Conservation (phyloP, 2,797 vertebrate species). For the Lacerta bilineata region DNA sequence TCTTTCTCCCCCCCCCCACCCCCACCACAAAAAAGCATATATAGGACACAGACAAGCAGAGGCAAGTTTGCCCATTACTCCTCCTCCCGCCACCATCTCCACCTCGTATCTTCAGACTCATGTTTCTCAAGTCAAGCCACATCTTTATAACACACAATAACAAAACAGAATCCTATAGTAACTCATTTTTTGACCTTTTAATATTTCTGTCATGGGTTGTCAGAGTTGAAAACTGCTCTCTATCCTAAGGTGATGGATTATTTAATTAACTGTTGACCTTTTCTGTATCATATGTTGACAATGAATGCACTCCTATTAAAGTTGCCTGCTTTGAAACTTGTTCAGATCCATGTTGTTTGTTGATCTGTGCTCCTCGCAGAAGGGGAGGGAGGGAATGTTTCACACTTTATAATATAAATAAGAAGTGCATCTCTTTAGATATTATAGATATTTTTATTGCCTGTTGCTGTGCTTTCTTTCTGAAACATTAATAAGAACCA, state of each 20-base stretch:
- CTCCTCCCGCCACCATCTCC: slow-evolving; percentile 19
- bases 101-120: slow-evolving; percentile 53
- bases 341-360: slow-evolving; percentile 81
- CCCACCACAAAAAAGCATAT: too few relatives aligned
- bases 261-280: slow-evolving; percentile 99
- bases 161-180: slow-evolving; percentile 87
- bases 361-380: slow-evolving; percentile 56
- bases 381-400: not conserved
- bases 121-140: slow-evolving; percentile 59
- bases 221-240: slow-evolving; percentile 88
- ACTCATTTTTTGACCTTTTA: slow-evolving; percentile 98
- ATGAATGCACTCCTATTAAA: slow-evolving; percentile 91
- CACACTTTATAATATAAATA: slow-evolving; percentile 43
- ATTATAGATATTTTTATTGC: slow-evolving; percentile 33
- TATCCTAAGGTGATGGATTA: slow-evolving; percentile 99
- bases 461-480: slow-evolving; percentile 37
- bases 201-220: slow-evolving; percentile 96
- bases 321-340: slow-evolving; percentile 85
- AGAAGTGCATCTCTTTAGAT: slow-evolving; percentile 13
- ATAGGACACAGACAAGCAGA: not conserved
- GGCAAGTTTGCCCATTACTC: slow-evolving; percentile 1
- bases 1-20: too few relatives aligned
- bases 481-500: slow-evolving; percentile 23
- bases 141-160: slow-evolving; percentile 80
- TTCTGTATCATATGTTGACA: slow-evolving; percentile 94